Conservation (phyloP, 1,140 invertebrate genomes). For the Habropoda laboriosa region DNA sequence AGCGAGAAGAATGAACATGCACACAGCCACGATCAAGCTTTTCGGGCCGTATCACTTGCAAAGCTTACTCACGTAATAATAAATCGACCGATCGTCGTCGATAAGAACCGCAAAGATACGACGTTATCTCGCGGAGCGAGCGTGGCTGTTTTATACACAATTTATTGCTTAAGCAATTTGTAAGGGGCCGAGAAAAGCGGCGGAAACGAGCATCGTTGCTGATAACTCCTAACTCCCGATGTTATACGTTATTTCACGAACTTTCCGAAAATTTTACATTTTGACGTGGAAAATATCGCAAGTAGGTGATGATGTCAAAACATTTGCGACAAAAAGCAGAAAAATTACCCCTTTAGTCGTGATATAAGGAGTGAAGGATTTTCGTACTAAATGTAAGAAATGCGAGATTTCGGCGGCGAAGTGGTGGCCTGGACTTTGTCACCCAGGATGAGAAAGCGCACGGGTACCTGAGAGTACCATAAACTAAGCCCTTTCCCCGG, state of each 20-base stretch:
- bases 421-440: too few relatives aligned
- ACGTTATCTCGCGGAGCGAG: conserved; percentile 70
- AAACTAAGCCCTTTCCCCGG: too few relatives aligned
- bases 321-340: too few relatives aligned
- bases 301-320: too few relatives aligned
- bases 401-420: too few relatives aligned
- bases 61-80: conserved; percentile 68
- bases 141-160: conserved; percentile 74
- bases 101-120: conserved; percentile 78
- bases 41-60: conserved; percentile 59
- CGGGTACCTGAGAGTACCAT: too few relatives aligned
- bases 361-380: too few relatives aligned
- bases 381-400: too few relatives aligned
- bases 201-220: neutral
- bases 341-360: too few relatives aligned
- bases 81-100: conserved; percentile 78
- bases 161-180: conserved; percentile 77
- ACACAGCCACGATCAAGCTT: conserved; percentile 46
- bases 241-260: neutral
- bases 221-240: conserved; percentile 1
- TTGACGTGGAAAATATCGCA: too few relatives aligned
- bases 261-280: neutral
- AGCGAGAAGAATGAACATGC: conserved; percentile 60
- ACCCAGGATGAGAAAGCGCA: too few relatives aligned
- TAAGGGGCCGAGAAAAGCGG: conserved; percentile 64